Percentiles rank a stretch among this genome's conserved stretches.
Conservation (phyloP, 2,113 vertebrate genomes). For the Ahaetulla prasina region DNA sequence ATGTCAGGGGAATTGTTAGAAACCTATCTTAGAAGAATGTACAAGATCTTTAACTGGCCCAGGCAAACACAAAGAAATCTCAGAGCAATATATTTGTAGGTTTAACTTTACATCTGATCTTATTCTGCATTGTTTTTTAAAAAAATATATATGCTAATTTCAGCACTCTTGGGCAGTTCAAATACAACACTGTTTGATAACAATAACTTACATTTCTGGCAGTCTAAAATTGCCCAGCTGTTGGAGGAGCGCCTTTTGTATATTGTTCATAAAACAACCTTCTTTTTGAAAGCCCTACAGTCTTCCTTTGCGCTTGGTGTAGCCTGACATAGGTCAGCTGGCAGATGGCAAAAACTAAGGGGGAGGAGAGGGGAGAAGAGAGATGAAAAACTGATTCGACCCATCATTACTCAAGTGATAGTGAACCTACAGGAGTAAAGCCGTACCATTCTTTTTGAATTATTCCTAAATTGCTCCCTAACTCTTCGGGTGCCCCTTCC, state of each 20-base stretch:
- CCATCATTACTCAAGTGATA: constrained; percentile 13
- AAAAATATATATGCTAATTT: not conserved
- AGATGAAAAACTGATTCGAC: not conserved
- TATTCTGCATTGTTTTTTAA: constrained; percentile 3
- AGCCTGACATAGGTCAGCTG: constrained; percentile 30
- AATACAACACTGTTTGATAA: constrained; percentile 10
- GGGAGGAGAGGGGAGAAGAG: not conserved
- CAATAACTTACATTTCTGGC: constrained; percentile 25
- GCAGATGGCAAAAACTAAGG: constrained; percentile 28
- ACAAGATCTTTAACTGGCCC: not conserved
- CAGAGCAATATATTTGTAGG: not conserved
- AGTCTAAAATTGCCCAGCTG: not conserved
- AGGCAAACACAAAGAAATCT: not conserved
- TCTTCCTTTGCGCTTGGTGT: constrained; percentile 35
- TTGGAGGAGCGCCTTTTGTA: constrained; percentile 30
- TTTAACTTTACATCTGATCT: not conserved
- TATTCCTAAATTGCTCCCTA: constrained; percentile 16
- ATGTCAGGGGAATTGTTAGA: not conserved
- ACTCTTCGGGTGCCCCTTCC: not conserved
- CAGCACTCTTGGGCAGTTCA: constrained; percentile 16
- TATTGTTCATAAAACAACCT: constrained; percentile 29
- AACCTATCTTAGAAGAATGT: not conserved
- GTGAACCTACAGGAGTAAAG: not conserved
- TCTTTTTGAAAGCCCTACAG: constrained; percentile 34
- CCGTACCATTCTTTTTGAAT: constrained; percentile 3